These are phyloP conservation scores for Agelastica alni DNA, from an alignment of 2,888 invertebrate genomes.

Conservation along the genomic window DNA sequence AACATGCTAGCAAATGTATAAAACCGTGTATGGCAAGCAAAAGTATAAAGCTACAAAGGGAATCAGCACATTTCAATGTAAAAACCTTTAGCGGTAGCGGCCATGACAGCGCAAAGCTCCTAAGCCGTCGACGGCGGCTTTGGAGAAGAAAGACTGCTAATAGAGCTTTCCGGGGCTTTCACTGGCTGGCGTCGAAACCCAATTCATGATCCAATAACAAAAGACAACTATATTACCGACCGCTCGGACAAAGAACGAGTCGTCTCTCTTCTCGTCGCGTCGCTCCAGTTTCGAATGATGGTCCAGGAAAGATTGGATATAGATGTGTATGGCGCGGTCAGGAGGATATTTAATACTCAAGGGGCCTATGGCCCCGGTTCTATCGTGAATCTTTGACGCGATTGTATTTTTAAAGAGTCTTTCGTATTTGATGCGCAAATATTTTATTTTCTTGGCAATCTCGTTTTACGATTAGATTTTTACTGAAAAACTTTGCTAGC, in stretches of 20 bases:
- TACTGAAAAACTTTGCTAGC: too few relatives aligned
- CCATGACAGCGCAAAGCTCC: slow-evolving; percentile 57
- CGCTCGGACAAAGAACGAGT: slow-evolving; percentile 56
- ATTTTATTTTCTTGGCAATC: background rate
- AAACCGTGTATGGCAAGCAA: slow-evolving; percentile 35
- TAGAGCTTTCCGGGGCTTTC: slow-evolving; percentile 59
- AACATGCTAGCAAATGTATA: slow-evolving; percentile 38
- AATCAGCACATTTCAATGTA: slow-evolving; percentile 58
- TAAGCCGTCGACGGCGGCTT: slow-evolving; percentile 55
- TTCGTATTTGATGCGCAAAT: background rate
- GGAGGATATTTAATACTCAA: slow-evolving; percentile 1
- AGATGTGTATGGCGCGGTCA: slow-evolving; percentile 4
- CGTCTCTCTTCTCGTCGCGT: slow-evolving; percentile 25
- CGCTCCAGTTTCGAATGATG: slow-evolving; percentile 44
- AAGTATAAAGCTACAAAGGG: slow-evolving; percentile 52
- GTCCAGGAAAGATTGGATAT: slow-evolving; percentile 18
- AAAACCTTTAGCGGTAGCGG: slow-evolving; percentile 53
- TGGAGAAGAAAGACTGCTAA: slow-evolving; percentile 59
- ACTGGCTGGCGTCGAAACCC: slow-evolving; percentile 57
- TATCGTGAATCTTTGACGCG: background rate
- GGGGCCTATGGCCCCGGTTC: background rate
- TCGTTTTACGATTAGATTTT: too few relatives aligned
- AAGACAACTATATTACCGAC: slow-evolving; percentile 60
- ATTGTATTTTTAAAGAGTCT: background rate
- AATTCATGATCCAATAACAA: slow-evolving; percentile 61